A percentile compares a stretch with the other conserved stretches of the same genome.
Evolutionary conservation across 2,113 vertebrate genomes (phyloP).

Genomic region (Egretta garzetta): DNA sequence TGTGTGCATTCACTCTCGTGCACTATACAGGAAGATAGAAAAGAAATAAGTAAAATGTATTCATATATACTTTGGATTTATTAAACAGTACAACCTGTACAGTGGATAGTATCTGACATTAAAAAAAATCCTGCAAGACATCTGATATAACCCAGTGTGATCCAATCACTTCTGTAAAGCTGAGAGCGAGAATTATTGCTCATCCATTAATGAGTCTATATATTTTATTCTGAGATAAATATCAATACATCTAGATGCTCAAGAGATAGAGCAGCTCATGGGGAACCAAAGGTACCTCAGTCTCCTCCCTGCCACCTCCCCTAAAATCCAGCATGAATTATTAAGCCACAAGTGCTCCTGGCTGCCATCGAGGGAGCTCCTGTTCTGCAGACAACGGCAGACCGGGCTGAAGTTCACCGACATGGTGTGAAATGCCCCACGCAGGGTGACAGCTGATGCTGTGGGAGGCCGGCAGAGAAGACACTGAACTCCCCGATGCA

Average conservation of each 20-base stretch:
- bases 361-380: not conserved
- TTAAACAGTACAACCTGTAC: not conserved
- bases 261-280: not conserved
- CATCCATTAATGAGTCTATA: not conserved
- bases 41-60: not conserved
- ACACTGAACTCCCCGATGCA: rapidly evolving
- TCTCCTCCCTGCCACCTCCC: rapidly evolving
- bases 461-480: not conserved
- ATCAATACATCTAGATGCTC: not conserved
- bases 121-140: not conserved
- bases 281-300: not conserved
- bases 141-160: not conserved
- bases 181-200: not conserved
- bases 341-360: not conserved
- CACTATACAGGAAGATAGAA: not conserved
- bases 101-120: not conserved
- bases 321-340: not conserved
- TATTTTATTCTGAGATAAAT: not conserved
- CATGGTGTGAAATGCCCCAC: rapidly evolving
- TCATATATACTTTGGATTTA: not conserved
- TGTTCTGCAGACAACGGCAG: not conserved
- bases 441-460: not conserved
- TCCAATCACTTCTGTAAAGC: not conserved
- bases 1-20: not conserved
- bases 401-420: rapidly evolving